Percentiles rank a stretch among this genome's conserved stretches.
These are phyloP conservation scores for Narcine bancroftii DNA, from an alignment of 2,113 vertebrate species.

Conservation along the genomic window DNA sequence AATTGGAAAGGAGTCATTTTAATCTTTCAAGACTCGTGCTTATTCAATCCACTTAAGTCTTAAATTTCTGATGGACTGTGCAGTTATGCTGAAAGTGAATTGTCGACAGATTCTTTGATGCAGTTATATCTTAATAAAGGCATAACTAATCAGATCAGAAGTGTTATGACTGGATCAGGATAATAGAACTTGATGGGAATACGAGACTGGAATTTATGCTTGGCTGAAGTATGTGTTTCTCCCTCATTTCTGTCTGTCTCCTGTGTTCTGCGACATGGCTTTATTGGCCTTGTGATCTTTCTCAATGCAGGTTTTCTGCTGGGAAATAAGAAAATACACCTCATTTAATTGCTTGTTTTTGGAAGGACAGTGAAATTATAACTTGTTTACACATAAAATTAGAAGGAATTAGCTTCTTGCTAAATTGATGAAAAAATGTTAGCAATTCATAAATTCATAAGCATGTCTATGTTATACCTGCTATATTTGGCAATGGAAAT, in stretches of 20 bases:
- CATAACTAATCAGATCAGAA: background rate
- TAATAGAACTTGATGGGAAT: background rate
- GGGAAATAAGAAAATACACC: background rate
- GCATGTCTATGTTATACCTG: background rate
- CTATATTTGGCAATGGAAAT: background rate
- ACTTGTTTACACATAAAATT: background rate
- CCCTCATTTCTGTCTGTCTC: background rate
- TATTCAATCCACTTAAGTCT: slow-evolving; percentile 18
- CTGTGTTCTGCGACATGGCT: background rate
- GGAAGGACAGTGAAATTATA: background rate
- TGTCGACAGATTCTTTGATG: background rate
- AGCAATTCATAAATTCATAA: no score
- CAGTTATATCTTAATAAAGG: slow-evolving; percentile 15
- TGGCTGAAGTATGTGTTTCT: background rate
- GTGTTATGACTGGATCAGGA: slow-evolving; percentile 14
- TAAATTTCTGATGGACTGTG: slow-evolving; percentile 1
- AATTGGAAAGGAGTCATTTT: slow-evolving; percentile 21
- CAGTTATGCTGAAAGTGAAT: slow-evolving; percentile 10
- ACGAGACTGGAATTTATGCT: background rate
- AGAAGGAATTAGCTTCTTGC: background rate
- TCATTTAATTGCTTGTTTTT: background rate
- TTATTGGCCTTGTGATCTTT: background rate
- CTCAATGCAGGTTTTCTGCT: background rate
- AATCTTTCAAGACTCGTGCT: slow-evolving; percentile 19
- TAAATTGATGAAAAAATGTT: no score